Conservation (phyloP, 2,888 invertebrate genomes). For the Muscina levida region DNA sequence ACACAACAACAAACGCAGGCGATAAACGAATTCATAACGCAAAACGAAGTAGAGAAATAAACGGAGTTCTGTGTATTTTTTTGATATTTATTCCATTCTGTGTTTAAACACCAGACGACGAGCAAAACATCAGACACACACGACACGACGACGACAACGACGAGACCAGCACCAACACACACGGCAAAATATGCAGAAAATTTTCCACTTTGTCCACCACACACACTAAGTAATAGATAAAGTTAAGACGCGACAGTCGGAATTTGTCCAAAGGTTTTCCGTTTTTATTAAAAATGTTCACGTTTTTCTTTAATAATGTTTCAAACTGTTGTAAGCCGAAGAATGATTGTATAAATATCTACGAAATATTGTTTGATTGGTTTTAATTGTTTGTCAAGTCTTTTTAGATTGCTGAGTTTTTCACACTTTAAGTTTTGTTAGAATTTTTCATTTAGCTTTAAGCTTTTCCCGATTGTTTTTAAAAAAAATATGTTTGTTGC, state of each 20-base stretch:
- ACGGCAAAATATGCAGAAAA: slow-evolving; percentile 47
- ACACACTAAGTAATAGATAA: slow-evolving; percentile 15
- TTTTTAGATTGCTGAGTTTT: slow-evolving; percentile 10
- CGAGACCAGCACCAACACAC: slow-evolving; percentile 26
- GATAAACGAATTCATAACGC: slow-evolving; percentile 41
- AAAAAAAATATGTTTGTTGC: no score
- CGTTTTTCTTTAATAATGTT: background rate
- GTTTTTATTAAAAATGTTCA: background rate
- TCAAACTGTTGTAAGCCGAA: slow-evolving; percentile 5
- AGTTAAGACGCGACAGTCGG: background rate
- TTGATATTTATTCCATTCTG: background rate
- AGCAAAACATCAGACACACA: slow-evolving; percentile 20
- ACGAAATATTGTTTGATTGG: no score
- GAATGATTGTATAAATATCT: no score
- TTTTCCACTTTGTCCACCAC: slow-evolving; percentile 37
- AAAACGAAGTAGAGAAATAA: slow-evolving; percentile 47
- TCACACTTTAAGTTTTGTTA: background rate
- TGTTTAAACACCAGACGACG: background rate
- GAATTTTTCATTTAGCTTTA: background rate
- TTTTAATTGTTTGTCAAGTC: background rate
- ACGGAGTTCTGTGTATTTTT: slow-evolving; percentile 37
- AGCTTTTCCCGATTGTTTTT: background rate
- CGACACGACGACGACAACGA: slow-evolving; percentile 52
- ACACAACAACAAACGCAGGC: slow-evolving; percentile 1
- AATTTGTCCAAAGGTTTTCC: background rate